phyloP scores from a whole-genome alignment of 2,113 vertebrate species.

The Stictonetta naevosa region DNA sequence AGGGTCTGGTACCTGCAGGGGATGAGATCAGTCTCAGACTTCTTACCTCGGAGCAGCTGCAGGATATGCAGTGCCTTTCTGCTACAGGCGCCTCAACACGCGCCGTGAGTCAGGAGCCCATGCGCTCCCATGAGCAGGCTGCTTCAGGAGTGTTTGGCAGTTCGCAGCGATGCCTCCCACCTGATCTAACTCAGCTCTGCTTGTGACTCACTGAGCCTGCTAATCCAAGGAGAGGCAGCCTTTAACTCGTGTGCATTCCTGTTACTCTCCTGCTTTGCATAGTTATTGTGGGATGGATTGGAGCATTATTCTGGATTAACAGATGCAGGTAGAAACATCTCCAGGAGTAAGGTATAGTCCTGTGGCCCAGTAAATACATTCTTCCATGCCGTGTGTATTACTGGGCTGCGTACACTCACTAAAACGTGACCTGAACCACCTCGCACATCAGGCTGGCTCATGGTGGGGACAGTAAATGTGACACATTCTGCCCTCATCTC shows the following conservation, averaged over 20 bases:
- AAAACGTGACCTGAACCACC: not conserved
- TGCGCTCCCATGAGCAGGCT: not conserved
- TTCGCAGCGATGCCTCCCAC: constrained; percentile 13
- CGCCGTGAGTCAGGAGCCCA: not conserved
- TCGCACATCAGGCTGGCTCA: not conserved
- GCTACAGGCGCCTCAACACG: not conserved
- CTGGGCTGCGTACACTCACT: not conserved
- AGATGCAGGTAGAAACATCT: not conserved
- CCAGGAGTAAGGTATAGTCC: not conserved
- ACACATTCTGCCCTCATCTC: not conserved
- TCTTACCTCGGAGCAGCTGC: not conserved
- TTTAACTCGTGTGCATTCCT: not conserved
- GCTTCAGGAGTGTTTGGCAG: not conserved
- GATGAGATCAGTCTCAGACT: not conserved
- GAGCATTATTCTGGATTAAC: not conserved
- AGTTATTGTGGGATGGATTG: not conserved
- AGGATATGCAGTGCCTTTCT: not conserved
- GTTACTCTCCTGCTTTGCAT: not conserved
- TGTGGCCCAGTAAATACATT: not conserved
- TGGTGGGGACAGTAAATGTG: rapidly evolving
- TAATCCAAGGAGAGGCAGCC: not conserved
- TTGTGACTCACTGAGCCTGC: constrained; percentile 1
- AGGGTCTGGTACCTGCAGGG: not conserved
- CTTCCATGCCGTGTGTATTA: not conserved
- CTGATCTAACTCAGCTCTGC: not conserved